Evolutionary conservation across 2,888 invertebrate genomes (phyloP), one percentile per base, ranked within the genome.

Genomic region (Eremobia ochroleuca): DNA sequence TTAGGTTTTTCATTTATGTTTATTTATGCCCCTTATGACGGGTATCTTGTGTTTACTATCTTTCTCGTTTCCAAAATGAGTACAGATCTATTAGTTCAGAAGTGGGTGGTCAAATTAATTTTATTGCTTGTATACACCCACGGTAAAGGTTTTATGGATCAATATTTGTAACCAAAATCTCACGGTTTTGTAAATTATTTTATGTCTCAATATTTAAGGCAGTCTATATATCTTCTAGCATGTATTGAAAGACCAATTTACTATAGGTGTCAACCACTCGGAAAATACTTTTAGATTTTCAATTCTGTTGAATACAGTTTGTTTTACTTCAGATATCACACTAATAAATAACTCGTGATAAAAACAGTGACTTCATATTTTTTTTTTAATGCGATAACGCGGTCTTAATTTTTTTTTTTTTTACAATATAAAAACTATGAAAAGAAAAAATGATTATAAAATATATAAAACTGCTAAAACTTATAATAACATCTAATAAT

Each of bases 71-170:
- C 55, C 69, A 70, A 66, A 73, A 75, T 40, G n/a, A 65, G 49
- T 61, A 58, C 59, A 46, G 49, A 62, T 71, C 59, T 76, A 85
- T 85, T 73, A 83, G 73, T 73, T 81, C 61, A 74, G n/a, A 85
- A 78, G 88, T 88, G 88, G 87, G 87, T 70, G 76, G 82, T 72
- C 37, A 79, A 81, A 77, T 87, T 85, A 85, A 87, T 85, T 75
- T 85, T 76, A 85, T 88, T 81, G 76, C 62, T 72, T 74, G 66
- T 79, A 69, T 66, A 82, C 77, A 65, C 85, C 85, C 79, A 85
- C 88, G 31, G 13, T 40, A 18, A 71, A 74, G 52, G 69, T 79
- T 80, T 76, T 77, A 81, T 77, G 58, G 77, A 43, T 59, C n/a
- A 37, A 74, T 67, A 73, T 82, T 81, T 79, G 66, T 77, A 81